phyloP scores from a whole-genome alignment of 2,113 vertebrate genomes.

The Chunga burmeisteri region DNA sequence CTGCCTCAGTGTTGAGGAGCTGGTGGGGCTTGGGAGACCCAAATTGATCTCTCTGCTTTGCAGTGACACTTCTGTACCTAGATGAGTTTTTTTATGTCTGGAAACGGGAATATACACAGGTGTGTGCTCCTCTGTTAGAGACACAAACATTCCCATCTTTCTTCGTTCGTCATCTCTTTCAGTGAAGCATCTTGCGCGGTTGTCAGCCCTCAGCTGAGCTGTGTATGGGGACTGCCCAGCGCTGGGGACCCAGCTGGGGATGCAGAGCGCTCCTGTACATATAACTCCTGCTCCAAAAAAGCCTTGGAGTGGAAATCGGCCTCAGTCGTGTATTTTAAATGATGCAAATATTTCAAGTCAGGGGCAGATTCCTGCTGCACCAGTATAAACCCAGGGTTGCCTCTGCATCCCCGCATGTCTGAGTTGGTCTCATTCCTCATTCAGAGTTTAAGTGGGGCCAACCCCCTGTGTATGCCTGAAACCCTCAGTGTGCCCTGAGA shows the following conservation, averaged over 20 bases:
- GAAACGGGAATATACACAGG: background rate
- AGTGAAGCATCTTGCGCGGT: background rate
- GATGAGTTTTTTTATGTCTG: background rate
- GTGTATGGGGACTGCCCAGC: background rate
- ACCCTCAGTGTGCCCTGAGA: background rate
- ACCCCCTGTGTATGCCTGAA: background rate
- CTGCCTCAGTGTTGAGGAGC: background rate
- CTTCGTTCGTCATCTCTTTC: background rate
- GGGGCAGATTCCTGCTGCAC: background rate
- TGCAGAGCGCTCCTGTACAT: background rate
- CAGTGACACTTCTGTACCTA: background rate
- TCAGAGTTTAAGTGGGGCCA: background rate
- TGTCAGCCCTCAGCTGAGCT: background rate
- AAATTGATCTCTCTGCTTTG: background rate
- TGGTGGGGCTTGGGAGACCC: background rate
- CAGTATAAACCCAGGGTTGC: background rate
- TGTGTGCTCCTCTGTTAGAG: rapidly evolving
- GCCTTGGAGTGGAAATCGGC: background rate
- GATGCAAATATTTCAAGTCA: background rate
- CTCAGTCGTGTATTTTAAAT: background rate
- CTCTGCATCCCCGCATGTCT: background rate
- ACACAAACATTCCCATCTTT: background rate
- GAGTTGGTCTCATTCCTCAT: background rate
- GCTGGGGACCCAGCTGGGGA: background rate
- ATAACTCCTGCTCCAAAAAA: background rate